Percentiles rank a stretch among this genome's conserved stretches.
These are phyloP conservation scores for Typhlichthys eigenmanni DNA, from an alignment of 2,797 vertebrate species.

Conservation along the genomic window DNA sequence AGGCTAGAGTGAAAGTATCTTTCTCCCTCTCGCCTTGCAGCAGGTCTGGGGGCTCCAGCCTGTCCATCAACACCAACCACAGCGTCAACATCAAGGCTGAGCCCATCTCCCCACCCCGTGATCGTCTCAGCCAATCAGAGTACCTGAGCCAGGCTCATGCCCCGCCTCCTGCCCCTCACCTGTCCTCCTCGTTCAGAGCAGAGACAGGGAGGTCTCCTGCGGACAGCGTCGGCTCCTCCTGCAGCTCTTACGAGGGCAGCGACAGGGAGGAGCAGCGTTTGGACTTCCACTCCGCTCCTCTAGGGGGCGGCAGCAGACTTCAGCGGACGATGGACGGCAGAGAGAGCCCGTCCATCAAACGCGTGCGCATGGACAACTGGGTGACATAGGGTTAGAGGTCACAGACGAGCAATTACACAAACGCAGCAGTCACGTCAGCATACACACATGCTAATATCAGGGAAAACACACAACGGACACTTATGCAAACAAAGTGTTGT, in stretches of 20 bases:
- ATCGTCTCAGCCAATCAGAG: conserved; percentile 82
- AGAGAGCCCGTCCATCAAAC: conserved; percentile 87
- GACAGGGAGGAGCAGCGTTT: conserved; percentile 87
- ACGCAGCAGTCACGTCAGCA: conserved; percentile 6
- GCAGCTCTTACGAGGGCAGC: conserved; percentile 93
- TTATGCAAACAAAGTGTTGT: conserved; percentile 46
- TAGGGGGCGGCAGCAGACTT: conserved; percentile 53
- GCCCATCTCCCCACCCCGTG: conserved; percentile 89
- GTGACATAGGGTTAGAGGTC: conserved; percentile 82
- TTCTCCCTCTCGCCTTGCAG: background rate
- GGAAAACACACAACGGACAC: conserved; percentile 50
- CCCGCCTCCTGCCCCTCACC: conserved; percentile 29
- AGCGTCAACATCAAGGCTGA: conserved; percentile 93
- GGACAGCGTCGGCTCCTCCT: conserved; percentile 92
- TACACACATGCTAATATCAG: conserved; percentile 2
- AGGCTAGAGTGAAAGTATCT: background rate
- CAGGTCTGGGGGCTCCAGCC: conserved; percentile 83
- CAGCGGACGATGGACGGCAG: conserved; percentile 70
- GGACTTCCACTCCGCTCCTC: conserved; percentile 82
- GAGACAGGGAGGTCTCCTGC: conserved; percentile 89
- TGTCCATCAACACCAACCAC: conserved; percentile 87
- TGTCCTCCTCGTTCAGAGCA: conserved; percentile 61
- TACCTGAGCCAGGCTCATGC: conserved; percentile 75
- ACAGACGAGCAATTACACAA: conserved; percentile 13
- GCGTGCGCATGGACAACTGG: conserved; percentile 93